Conservation (phyloP, 2,797 vertebrate genomes). For the Falco naumanni region DNA sequence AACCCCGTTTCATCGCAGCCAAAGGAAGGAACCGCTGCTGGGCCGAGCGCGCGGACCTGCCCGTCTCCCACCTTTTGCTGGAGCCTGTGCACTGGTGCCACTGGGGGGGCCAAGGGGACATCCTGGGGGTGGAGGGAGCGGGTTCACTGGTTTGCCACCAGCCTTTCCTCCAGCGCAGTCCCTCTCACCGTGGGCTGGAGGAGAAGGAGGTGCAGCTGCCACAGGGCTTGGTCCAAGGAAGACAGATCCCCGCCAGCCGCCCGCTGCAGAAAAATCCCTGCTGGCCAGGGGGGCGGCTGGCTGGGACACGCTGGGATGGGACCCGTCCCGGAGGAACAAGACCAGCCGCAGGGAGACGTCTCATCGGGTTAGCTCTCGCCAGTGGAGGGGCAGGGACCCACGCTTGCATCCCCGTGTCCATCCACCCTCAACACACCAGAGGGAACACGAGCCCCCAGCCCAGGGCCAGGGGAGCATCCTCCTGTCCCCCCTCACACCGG, state of each 20-base stretch:
- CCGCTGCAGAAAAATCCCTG: neutral
- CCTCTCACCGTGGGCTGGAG: neutral
- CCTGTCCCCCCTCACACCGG: too few relatives aligned
- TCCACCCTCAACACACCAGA: neutral
- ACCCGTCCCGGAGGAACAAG: too few relatives aligned
- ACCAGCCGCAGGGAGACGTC: neutral
- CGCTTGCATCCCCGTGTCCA: neutral
- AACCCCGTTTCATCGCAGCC: neutral
- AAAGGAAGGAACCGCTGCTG: neutral
- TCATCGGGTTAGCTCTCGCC: neutral
- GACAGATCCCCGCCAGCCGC: too few relatives aligned
- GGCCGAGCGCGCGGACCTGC: rapidly evolving
- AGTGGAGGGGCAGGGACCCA: neutral
- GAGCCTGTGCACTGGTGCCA: neutral
- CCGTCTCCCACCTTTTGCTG: neutral
- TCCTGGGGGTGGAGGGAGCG: too few relatives aligned
- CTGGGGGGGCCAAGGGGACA: neutral
- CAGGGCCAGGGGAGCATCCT: too few relatives aligned
- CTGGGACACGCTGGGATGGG: rapidly evolving
- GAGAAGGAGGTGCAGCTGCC: neutral
- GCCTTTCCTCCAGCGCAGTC: neutral
- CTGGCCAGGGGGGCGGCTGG: neutral
- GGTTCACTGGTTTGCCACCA: neutral
- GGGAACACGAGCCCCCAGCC: neutral
- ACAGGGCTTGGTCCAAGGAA: rapidly evolving